phyloP scores from a whole-genome alignment of 1,140 invertebrate genomes.

The Arctopsyche grandis region DNA sequence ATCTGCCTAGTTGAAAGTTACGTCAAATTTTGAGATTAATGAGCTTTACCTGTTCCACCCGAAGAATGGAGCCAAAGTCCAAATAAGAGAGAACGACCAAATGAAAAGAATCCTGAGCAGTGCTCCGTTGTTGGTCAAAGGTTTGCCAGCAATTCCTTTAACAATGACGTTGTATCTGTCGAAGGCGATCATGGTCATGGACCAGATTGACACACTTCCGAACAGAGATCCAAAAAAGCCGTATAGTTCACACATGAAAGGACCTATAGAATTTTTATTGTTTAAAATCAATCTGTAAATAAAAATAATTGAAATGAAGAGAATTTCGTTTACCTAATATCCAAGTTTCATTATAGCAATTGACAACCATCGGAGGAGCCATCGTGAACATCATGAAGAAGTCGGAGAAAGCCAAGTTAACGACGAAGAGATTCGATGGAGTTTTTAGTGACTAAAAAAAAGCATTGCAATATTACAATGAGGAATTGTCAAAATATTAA shows the following conservation, averaged over 20 bases:
- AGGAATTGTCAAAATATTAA: background rate
- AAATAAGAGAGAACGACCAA: conserved; percentile 75
- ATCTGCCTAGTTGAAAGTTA: background rate
- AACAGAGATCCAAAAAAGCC: conserved; percentile 82
- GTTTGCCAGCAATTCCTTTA: conserved; percentile 75
- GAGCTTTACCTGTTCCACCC: conserved; percentile 72
- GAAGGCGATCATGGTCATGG: conserved; percentile 85
- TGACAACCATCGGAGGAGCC: conserved; percentile 86
- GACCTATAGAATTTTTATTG: conserved; percentile 62
- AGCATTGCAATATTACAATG: conserved; percentile 55
- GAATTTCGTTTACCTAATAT: conserved; percentile 70
- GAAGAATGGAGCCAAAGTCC: conserved; percentile 76
- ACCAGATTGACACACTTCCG: conserved; percentile 86
- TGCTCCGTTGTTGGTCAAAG: conserved; percentile 75
- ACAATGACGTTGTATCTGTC: conserved; percentile 91
- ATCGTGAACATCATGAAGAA: conserved; percentile 88
- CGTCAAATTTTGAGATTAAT: background rate
- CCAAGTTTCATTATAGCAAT: conserved; percentile 90
- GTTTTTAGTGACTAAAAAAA: conserved; percentile 73
- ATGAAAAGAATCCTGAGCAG: conserved; percentile 74
- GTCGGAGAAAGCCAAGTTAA: conserved; percentile 89
- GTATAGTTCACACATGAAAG: conserved; percentile 85
- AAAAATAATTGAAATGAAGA: background rate
- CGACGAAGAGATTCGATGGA: conserved; percentile 84
- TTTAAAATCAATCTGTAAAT: background rate